Evolutionary conservation across 2,797 vertebrate genomes (phyloP).

Genomic region (Coendou prehensilis): DNA sequence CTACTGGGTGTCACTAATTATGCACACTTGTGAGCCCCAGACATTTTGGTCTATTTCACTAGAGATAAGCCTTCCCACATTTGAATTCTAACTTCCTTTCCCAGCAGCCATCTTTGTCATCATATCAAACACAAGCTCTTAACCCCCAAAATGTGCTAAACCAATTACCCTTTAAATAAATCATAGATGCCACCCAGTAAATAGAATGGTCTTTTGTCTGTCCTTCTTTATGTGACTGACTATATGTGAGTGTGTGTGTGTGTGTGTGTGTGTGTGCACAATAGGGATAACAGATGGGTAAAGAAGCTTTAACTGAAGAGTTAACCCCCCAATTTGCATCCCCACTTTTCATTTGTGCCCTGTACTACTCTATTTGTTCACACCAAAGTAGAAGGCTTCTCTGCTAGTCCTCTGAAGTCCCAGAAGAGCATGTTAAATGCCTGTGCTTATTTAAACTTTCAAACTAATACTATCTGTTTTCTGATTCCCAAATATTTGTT

Average conservation of each 20-base stretch:
- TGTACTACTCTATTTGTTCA: background rate
- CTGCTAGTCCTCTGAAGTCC: background rate
- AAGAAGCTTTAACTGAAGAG: background rate
- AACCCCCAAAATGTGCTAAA: background rate
- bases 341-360: background rate
- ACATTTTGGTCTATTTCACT: background rate
- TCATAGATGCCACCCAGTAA: background rate
- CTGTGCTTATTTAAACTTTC: conserved; percentile 5
- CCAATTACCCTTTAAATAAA: background rate
- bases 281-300: background rate
- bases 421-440: background rate
- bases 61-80: background rate
- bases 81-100: background rate
- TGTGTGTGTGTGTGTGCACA: background rate
- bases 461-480: background rate
- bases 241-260: background rate
- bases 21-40: background rate
- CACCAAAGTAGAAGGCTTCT: background rate
- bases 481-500: background rate
- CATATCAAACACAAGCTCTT: conserved; percentile 10
- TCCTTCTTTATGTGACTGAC: background rate
- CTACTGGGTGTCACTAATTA: background rate
- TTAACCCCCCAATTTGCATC: background rate
- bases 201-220: background rate
- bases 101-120: background rate